These are phyloP conservation scores for Danio aesculapii DNA, from an alignment of 2,797 vertebrate species.

Conservation along the genomic window DNA sequence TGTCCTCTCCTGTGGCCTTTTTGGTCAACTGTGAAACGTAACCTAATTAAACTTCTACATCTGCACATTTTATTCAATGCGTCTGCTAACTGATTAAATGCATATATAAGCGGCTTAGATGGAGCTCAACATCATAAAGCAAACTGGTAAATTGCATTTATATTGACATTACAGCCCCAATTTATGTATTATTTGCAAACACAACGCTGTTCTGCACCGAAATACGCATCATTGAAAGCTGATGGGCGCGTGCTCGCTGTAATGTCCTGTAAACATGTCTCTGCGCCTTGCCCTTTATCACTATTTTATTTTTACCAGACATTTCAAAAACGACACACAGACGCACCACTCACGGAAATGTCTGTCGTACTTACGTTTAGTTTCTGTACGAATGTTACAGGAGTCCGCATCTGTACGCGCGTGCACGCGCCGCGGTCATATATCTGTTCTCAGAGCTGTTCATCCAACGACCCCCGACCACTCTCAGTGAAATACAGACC, in stretches of 20 bases:
- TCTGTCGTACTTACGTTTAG: conserved; percentile 52
- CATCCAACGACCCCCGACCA: background rate
- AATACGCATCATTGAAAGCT: background rate
- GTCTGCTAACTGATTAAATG: background rate
- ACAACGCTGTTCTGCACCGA: background rate
- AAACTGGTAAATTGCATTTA: background rate
- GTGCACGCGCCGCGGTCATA: conserved; percentile 62
- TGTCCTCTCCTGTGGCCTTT: too few species aligned
- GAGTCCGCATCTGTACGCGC: conserved; percentile 35
- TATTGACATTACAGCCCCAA: background rate
- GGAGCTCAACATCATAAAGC: background rate
- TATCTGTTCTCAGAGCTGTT: conserved; percentile 28
- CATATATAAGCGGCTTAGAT: background rate
- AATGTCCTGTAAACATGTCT: background rate
- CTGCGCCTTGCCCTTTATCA: background rate
- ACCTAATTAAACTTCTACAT: background rate
- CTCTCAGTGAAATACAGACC: background rate
- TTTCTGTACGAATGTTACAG: conserved; percentile 33
- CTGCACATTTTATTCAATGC: background rate
- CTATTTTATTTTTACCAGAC: background rate
- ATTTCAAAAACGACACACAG: background rate
- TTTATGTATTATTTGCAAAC: background rate
- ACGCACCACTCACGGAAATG: background rate
- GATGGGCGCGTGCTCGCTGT: background rate
- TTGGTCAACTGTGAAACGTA: background rate